phyloP scores from a whole-genome alignment of 2,113 vertebrate genomes.

The crab-eating macaque (Macaca fascicularis) region DNA sequence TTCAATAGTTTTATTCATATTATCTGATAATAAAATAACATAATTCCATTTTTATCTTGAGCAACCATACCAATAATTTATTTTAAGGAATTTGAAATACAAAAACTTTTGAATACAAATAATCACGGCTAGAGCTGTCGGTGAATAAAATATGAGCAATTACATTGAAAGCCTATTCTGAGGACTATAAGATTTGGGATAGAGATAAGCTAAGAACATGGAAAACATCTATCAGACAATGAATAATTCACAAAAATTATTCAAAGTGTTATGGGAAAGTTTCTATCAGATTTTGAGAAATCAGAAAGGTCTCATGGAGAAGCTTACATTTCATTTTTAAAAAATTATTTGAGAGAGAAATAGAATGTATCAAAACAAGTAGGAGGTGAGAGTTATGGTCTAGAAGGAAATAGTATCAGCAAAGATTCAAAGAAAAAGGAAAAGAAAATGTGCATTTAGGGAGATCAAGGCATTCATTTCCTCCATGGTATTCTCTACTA shows the following conservation, averaged over 20 bases:
- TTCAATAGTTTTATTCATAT: background rate
- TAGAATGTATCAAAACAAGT: background rate
- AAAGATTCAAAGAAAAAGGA: background rate
- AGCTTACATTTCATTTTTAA: background rate
- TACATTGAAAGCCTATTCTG: background rate
- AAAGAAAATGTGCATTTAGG: background rate
- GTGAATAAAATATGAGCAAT: background rate
- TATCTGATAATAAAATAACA: slow-evolving; percentile 21
- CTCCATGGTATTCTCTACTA: background rate
- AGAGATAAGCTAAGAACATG: background rate
- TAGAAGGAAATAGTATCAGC: background rate
- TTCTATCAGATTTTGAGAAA: background rate
- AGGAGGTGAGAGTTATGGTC: background rate
- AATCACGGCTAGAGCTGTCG: background rate
- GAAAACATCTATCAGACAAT: background rate
- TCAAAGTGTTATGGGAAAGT: background rate
- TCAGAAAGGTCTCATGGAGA: background rate
- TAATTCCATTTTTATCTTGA: slow-evolving; percentile 12
- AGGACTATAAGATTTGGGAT: background rate
- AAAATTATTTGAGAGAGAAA: background rate
- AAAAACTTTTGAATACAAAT: background rate
- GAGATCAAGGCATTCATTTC: background rate
- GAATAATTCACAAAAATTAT: background rate
- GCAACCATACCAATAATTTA: background rate
- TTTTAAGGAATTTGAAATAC: slow-evolving; percentile 14